Evolutionary conservation across 64 coral and sea anemone species (phyloP).

Genomic region (Stylophora pistillata): DNA sequence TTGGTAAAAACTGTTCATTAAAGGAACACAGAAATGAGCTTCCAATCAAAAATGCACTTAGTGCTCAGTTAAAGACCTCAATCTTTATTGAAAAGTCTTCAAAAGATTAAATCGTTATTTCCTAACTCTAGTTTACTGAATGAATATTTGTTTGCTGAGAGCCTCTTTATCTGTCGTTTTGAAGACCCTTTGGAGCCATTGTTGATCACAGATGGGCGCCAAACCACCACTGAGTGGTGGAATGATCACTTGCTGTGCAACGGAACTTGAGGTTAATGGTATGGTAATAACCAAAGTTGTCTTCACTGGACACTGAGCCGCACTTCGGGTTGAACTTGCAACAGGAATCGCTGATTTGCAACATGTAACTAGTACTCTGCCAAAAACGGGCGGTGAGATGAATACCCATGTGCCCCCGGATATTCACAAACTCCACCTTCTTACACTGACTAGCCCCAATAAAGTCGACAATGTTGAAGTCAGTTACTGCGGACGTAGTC

Average conservation of each 20-base stretch:
- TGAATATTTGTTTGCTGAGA: too few relatives aligned
- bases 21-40: too few relatives aligned
- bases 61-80: too few relatives aligned
- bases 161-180: too few relatives aligned
- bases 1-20: too few relatives aligned
- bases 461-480: background rate
- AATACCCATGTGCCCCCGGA: background rate
- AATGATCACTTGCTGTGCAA: background rate
- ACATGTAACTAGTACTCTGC: background rate
- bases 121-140: too few relatives aligned
- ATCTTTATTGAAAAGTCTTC: too few relatives aligned
- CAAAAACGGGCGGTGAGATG: background rate
- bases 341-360: background rate
- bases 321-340: background rate
- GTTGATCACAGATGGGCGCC: background rate
- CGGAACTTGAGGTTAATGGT: constrained; percentile 9
- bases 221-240: constrained; percentile 18
- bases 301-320: constrained; percentile 21
- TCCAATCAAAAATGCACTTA: too few relatives aligned
- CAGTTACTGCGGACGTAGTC: constrained; percentile 30
- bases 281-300: constrained; percentile 44
- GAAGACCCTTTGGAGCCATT: too few relatives aligned
- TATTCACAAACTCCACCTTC: constrained; percentile 12
- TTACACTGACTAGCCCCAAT: background rate
- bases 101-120: too few relatives aligned